phyloP scores from a whole-genome alignment of 2,888 invertebrate genomes.

The Nomada lathburiana region DNA sequence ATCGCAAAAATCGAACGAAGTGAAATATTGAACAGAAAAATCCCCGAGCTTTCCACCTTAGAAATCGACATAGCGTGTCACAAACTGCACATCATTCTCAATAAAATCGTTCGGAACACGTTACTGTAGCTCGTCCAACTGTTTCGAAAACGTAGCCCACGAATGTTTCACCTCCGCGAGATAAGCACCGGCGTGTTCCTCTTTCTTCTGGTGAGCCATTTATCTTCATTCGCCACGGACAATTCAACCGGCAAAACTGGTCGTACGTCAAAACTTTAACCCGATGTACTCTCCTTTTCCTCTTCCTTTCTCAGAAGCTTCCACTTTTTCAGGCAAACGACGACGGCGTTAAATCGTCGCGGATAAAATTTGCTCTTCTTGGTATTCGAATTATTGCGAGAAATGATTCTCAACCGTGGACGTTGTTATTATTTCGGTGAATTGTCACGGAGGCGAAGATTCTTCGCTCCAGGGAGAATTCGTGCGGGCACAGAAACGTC shows the following conservation, averaged over 20 bases:
- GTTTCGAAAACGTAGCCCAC: background rate
- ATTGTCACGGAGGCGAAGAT: background rate
- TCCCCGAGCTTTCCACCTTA: background rate
- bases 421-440: background rate
- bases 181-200: constrained; percentile 42
- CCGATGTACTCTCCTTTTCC: constrained; percentile 28
- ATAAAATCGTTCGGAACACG: background rate
- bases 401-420: background rate
- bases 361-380: background rate
- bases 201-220: constrained; percentile 42
- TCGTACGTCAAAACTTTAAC: constrained; percentile 64
- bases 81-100: background rate
- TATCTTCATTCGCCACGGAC: constrained; percentile 64
- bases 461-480: background rate
- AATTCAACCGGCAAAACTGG: constrained; percentile 58
- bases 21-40: too few relatives aligned
- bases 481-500: background rate
- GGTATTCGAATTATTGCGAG: background rate
- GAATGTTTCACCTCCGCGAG: constrained; percentile 2
- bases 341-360: background rate
- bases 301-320: constrained; percentile 2
- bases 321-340: background rate
- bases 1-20: too few relatives aligned
- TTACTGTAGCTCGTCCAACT: constrained; percentile 35
- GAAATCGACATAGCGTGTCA: background rate